These are phyloP conservation scores for Rhabdophis nuchalis DNA, from an alignment of 2,797 vertebrate species.

Conservation along the genomic window DNA sequence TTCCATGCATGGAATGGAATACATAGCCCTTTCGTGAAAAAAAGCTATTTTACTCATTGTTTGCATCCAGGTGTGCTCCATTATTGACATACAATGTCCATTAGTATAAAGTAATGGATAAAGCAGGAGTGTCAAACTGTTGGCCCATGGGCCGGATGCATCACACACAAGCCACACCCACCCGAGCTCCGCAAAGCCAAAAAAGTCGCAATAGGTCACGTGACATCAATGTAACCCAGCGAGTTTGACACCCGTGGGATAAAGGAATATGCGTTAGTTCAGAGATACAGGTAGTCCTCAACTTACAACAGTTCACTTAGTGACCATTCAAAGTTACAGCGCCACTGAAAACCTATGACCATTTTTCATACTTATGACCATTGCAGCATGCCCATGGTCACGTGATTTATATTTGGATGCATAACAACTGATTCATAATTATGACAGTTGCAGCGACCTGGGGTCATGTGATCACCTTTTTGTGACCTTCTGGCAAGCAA, in stretches of 20 bases:
- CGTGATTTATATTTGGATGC: not conserved
- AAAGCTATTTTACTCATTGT: not conserved
- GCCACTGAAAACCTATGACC: not conserved
- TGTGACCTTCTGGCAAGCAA: not conserved
- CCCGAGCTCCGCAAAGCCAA: too few species aligned
- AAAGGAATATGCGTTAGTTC: not conserved
- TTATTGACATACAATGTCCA: not conserved
- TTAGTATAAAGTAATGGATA: not conserved
- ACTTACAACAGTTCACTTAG: not conserved
- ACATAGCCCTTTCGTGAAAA: not conserved
- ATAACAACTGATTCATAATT: not conserved
- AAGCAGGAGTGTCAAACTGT: too few species aligned
- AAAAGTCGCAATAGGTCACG: too few species aligned
- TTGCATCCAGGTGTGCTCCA: not conserved
- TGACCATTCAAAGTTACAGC: not conserved
- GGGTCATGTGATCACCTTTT: not conserved
- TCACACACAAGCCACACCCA: too few species aligned
- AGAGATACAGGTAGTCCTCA: not conserved
- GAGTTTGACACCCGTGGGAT: too few species aligned
- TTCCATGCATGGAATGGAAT: not conserved
- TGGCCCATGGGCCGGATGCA: fast-evolving
- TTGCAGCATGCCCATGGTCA: too few species aligned
- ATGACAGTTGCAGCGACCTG: not conserved
- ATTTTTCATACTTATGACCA: too few species aligned
- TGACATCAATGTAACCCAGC: too few species aligned